phyloP scores from a whole-genome alignment of 2,797 vertebrate species.

The Siniperca undulata region DNA sequence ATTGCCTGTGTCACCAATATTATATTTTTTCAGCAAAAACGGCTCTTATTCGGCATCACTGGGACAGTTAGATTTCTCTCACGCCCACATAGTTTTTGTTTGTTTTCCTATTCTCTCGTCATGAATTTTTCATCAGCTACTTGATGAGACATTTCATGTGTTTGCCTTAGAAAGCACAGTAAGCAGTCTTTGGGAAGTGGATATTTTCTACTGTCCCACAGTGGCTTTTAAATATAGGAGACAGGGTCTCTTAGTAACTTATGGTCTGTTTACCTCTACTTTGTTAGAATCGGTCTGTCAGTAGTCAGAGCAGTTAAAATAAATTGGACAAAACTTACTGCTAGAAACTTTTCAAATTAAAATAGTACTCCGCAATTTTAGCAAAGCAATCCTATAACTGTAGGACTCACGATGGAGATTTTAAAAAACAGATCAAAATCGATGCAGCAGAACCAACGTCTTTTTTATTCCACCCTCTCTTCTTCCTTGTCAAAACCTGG shows the following conservation, averaged over 20 bases:
- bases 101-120: conserved; percentile 68
- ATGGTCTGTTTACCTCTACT: background rate
- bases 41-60: conserved; percentile 47
- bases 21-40: conserved; percentile 16
- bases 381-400: background rate
- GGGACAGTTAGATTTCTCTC: conserved; percentile 46
- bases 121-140: conserved; percentile 79
- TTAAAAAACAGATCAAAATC: background rate
- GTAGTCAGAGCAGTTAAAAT: background rate
- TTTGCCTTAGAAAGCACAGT: conserved; percentile 56
- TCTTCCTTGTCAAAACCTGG: background rate
- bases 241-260: conserved; percentile 2
- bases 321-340: background rate
- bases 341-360: background rate
- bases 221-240: conserved; percentile 11
- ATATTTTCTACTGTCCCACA: conserved; percentile 28
- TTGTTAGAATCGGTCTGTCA: background rate
- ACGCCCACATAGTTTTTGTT: conserved; percentile 58
- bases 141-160: conserved; percentile 61
- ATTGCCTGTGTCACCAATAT: conserved; percentile 42
- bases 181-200: conserved; percentile 37
- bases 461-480: background rate
- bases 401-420: no score
- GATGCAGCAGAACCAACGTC: background rate
- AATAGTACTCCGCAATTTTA: background rate